Percentiles rank a stretch among this genome's conserved stretches.
Evolutionary conservation across 2,888 invertebrate species (phyloP).

Genomic region (Selenia dentaria): DNA sequence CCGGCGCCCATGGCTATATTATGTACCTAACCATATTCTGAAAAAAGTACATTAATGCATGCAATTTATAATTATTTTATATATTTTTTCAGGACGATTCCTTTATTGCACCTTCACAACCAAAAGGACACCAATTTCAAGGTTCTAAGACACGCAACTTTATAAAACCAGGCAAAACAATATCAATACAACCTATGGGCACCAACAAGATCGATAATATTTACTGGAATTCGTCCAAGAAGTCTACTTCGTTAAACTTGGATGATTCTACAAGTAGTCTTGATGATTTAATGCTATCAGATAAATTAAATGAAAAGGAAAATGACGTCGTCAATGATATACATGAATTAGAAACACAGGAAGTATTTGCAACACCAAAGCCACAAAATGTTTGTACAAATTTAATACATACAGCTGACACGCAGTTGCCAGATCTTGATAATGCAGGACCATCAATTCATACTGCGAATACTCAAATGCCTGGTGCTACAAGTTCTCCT

Average conservation of each 20-base stretch:
- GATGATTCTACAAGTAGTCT: slow-evolving; percentile 48
- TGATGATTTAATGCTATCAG: slow-evolving; percentile 42
- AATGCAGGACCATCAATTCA: slow-evolving; percentile 11
- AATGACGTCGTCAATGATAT: slow-evolving; percentile 32
- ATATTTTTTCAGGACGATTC: slow-evolving; percentile 69
- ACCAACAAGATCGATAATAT: slow-evolving; percentile 59
- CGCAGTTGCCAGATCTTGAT: slow-evolving; percentile 20
- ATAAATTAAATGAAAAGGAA: slow-evolving; percentile 33
- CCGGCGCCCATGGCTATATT: too few relatives aligned
- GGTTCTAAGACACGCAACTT: slow-evolving; percentile 53
- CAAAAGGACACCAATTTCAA: slow-evolving; percentile 37
- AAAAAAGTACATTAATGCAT: too few relatives aligned
- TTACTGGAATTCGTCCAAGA: slow-evolving; percentile 64
- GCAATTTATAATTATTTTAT: slow-evolving; percentile 2
- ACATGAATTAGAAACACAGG: slow-evolving; percentile 62
- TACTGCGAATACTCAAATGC: slow-evolving; percentile 15
- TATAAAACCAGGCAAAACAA: slow-evolving; percentile 56
- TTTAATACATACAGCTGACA: slow-evolving; percentile 42
- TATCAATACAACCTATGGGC: slow-evolving; percentile 56
- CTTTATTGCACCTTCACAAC: slow-evolving; percentile 59
- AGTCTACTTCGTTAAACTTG: slow-evolving; percentile 56
- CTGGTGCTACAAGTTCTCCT: not conserved
- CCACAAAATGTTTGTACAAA: slow-evolving; percentile 39
- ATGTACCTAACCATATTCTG: too few relatives aligned
- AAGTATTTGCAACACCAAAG: slow-evolving; percentile 15